Conservation (phyloP, 2,888 invertebrate genomes). For the Nemotelus nigrinus region DNA sequence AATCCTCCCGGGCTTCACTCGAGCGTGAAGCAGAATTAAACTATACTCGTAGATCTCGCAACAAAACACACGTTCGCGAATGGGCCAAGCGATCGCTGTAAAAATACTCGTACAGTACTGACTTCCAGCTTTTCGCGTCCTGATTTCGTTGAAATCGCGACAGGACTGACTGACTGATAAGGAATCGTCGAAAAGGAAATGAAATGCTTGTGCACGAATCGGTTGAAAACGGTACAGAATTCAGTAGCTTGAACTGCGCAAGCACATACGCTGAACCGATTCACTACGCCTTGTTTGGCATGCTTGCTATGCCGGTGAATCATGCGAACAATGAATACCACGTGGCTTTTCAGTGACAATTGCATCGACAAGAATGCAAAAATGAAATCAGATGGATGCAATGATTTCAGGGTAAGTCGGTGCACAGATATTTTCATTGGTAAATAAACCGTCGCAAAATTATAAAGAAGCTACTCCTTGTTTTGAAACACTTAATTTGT, state of each 20-base stretch:
- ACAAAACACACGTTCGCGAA: too few species aligned
- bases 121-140: neutral
- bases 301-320: conserved; percentile 2
- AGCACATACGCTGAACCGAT: conserved; percentile 5
- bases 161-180: conserved; percentile 32
- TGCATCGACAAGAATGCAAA: conserved; percentile 10
- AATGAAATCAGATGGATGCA: conserved; percentile 12
- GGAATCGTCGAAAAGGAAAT: conserved; percentile 5
- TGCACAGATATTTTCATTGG: too few species aligned
- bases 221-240: conserved; percentile 18
- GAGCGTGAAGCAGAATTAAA: neutral
- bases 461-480: too few species aligned
- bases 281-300: conserved; percentile 20
- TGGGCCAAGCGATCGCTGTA: too few species aligned
- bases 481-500: too few species aligned
- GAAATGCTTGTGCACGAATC: conserved; percentile 5
- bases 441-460: too few species aligned
- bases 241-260: conserved; percentile 19
- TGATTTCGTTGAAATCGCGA: conserved; percentile 41
- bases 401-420: neutral
- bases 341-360: conserved; percentile 27
- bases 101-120: too few species aligned
- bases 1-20: neutral
- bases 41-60: too few species aligned
- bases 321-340: conserved; percentile 30